Conservation (phyloP, 1,140 invertebrate genomes). For the Coenobita brevimanus region DNA sequence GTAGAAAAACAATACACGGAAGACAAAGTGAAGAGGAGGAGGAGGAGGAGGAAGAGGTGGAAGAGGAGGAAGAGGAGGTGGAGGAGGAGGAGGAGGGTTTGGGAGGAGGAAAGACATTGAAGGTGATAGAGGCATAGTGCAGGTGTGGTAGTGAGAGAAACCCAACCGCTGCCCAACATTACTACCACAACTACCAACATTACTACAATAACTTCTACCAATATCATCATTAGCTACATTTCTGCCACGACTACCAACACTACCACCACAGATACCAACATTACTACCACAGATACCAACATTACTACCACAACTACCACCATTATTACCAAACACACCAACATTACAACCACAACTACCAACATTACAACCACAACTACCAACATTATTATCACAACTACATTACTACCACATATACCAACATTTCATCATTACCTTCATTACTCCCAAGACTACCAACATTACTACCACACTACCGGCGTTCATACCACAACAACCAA, state of each 20-base stretch:
- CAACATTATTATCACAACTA: too few species aligned
- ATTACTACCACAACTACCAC: too few species aligned
- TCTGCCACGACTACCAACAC: neutral
- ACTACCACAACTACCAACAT: neutral
- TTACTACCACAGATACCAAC: too few species aligned
- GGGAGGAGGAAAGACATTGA: slow-evolving; percentile 31
- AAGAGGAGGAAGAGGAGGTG: too few species aligned
- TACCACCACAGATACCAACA: too few species aligned
- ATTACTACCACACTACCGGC: too few species aligned
- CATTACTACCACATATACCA: neutral
- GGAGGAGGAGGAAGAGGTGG: neutral
- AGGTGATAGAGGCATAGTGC: slow-evolving; percentile 34
- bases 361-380: too few species aligned
- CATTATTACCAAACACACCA: too few species aligned
- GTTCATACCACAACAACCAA: too few species aligned
- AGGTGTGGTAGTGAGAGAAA: slow-evolving; percentile 15
- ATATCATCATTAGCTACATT: neutral
- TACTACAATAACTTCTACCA: neutral
- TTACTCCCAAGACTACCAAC: too few species aligned
- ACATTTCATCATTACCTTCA: too few species aligned
- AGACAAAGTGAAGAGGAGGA: neutral
- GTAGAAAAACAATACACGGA: neutral
- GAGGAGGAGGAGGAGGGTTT: neutral
- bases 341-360: too few species aligned
- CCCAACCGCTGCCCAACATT: neutral